Evolutionary conservation across 2,888 invertebrate species (phyloP), one percentile per base, ranked within the genome.

Genomic region (Apodemia hepburni): DNA sequence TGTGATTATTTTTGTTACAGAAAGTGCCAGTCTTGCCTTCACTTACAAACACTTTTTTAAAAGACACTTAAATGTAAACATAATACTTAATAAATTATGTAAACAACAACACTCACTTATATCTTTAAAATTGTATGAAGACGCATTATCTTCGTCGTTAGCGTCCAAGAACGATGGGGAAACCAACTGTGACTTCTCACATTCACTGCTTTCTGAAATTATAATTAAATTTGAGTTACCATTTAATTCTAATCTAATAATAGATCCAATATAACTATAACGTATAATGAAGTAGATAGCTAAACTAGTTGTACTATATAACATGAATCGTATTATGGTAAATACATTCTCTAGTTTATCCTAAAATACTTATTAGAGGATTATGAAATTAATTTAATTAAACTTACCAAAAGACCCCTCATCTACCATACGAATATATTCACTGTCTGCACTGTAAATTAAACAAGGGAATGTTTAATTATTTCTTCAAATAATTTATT

Each of bases 161-260:
- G 91, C 82, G 71, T 93, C 93, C 71, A 93, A 78, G 71, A 92
- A 86, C 12, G 92, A 85, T 73, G 93, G 93, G 60, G 93, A 81
- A n/a, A 92, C 91, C 71, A 93, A 81, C 69, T 92, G 92, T 61
- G 92, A 85, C 68, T 92, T 93, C 51, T 92, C 92, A 69, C 71
- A 70, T 64, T 87, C 84, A 65, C 73, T 73, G 71, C 82, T 83
- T 61, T 81, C 91, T 89, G 82, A 71, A 90, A 87, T 74, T 63
- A 65, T 73, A 74, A 74, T 73, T 73, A 33, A 73, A 74, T 73
- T 74, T 72, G 69, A 63, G 45, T 66, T 64, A 58, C 38, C 51
- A 59, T 35, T 62, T 59, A 59, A 51, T 54, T 61, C 57, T 69
- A 73, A 70, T 71, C 66, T 68, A 74, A 73, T 71, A 71, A 66